phyloP scores from a whole-genome alignment of 53 echinoderm and acorn worm genomes.

The Pentamera pediparva region DNA sequence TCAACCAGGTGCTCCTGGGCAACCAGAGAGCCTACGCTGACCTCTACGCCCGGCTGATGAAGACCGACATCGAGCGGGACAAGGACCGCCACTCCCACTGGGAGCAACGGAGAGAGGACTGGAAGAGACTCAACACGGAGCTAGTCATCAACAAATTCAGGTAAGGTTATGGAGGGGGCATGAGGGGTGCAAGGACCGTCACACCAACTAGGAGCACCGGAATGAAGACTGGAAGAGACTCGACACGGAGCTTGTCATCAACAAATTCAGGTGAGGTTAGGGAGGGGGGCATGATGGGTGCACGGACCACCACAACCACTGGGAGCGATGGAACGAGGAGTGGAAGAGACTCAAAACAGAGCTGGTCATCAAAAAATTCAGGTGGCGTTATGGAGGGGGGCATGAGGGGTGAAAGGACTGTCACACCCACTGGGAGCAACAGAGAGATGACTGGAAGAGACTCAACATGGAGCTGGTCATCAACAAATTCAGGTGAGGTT shows the following conservation, averaged over 20 bases:
- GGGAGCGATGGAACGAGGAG: conserved; percentile 75
- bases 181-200: conserved; percentile 83
- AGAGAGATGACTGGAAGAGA: conserved; percentile 75
- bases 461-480: conserved; percentile 81
- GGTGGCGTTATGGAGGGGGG: too few species aligned
- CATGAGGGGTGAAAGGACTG: too few species aligned
- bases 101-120: conserved; percentile 74
- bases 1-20: conserved; percentile 81
- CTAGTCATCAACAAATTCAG: conserved; percentile 69
- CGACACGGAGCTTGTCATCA: conserved; percentile 72
- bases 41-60: conserved; percentile 70
- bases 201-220: conserved; percentile 67
- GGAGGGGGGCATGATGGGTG: too few species aligned
- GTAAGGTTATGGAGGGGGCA: conserved; percentile 31
- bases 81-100: conserved; percentile 76
- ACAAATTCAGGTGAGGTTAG: conserved; percentile 77
- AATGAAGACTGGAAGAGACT: conserved; percentile 78
- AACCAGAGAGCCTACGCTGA: conserved; percentile 83
- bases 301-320: conserved; percentile 68
- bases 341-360: conserved; percentile 84
- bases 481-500: conserved; percentile 70
- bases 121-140: conserved; percentile 79
- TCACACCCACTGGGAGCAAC: conserved; percentile 64
- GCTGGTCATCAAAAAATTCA: conserved; percentile 68
- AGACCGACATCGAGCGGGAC: conserved; percentile 88